A percentile compares a stretch with the other conserved stretches of the same genome.
phyloP scores from a whole-genome alignment of 2,797 vertebrate species.

The Eutrigla gurnardus region DNA sequence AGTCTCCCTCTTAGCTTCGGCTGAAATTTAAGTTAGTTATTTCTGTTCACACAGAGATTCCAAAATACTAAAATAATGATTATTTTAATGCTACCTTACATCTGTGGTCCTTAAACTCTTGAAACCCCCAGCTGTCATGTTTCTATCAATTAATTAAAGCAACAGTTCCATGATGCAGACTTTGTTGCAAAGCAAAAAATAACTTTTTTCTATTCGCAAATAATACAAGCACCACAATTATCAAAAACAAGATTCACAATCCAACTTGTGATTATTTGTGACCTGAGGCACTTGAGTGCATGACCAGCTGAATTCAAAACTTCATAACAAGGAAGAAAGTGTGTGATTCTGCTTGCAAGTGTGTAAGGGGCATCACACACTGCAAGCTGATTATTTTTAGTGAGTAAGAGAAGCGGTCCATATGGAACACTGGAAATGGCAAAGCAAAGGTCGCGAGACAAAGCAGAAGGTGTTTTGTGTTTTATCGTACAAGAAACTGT shows the following conservation, averaged over 20 bases:
- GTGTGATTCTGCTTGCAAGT: conserved; percentile 14
- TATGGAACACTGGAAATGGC: conserved; percentile 4
- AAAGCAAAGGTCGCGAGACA: conserved; percentile 22
- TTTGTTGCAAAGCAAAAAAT: not conserved
- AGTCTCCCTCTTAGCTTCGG: no score
- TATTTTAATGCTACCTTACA: not conserved
- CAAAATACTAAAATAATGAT: no score
- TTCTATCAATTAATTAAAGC: not conserved
- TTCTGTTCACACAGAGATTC: no score
- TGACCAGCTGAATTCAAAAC: conserved; percentile 28
- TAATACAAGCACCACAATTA: not conserved
- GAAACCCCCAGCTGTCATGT: no score
- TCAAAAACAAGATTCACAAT: conserved; percentile 19
- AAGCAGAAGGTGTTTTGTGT: conserved; percentile 28
- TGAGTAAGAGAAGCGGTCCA: conserved; percentile 6
- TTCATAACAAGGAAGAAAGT: conserved; percentile 24
- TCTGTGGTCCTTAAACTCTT: not conserved
- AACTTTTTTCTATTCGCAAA: conserved; percentile 3
- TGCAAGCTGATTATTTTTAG: conserved; percentile 56
- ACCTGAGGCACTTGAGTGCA: conserved; percentile 27
- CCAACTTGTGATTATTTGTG: conserved; percentile 32
- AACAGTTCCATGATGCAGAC: no score
- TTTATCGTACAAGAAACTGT: conserved; percentile 7
- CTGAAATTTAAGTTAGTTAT: no score
- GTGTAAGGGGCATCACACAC: conserved; percentile 22